Evolutionary conservation across 2,113 vertebrate species (phyloP).

Genomic region (Phaethornis superciliosus): DNA sequence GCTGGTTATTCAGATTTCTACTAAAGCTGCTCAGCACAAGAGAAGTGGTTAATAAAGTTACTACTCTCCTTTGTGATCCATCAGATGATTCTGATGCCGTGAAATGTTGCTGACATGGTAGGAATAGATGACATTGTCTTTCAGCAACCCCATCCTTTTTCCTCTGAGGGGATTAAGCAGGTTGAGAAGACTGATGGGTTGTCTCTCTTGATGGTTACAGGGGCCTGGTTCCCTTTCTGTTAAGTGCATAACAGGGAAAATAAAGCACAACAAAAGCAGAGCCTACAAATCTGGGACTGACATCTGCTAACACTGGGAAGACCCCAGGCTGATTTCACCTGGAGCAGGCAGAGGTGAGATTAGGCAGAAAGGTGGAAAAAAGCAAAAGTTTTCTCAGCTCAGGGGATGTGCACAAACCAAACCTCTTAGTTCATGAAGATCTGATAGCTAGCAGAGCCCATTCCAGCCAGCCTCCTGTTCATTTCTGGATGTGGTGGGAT

Average conservation of each 20-base stretch:
- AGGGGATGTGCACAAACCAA: not conserved
- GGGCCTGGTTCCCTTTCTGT: not conserved
- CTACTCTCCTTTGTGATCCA: not conserved
- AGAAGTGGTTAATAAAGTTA: conserved; percentile 56
- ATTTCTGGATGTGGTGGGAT: not conserved
- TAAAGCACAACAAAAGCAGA: not conserved
- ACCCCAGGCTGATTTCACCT: not conserved
- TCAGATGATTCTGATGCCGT: conserved; percentile 8
- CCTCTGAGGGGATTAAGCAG: not conserved
- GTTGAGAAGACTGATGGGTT: conserved; percentile 5
- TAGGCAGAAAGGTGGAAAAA: not conserved
- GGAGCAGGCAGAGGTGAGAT: not conserved
- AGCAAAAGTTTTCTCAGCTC: not conserved
- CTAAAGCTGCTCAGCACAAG: not conserved
- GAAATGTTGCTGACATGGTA: conserved; percentile 42
- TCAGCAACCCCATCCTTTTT: not conserved
- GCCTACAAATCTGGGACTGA: not conserved
- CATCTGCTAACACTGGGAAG: not conserved
- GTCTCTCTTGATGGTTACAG: not conserved
- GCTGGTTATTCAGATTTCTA: conserved; percentile 3
- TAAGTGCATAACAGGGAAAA: not conserved
- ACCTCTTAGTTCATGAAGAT: no score
- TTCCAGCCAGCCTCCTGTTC: not conserved
- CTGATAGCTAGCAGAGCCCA: not conserved
- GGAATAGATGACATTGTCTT: conserved; percentile 33